Evolutionary conservation across 1,140 invertebrate species (phyloP).

Genomic region (Trialeurodes vaporariorum): DNA sequence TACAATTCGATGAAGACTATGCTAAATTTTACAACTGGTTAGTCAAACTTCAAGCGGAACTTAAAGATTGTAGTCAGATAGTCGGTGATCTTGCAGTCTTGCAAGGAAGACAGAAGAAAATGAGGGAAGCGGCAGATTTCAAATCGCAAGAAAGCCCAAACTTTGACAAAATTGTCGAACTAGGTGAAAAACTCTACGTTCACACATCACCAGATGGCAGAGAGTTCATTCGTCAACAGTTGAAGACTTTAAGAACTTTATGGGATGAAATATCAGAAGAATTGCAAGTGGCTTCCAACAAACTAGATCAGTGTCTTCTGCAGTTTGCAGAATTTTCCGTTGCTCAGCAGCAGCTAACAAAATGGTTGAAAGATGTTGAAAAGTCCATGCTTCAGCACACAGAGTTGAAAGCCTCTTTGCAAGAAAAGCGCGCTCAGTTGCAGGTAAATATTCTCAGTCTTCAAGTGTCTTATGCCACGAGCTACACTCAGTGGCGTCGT

Average conservation of each 20-base stretch:
- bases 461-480: background rate
- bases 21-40: slow-evolving; percentile 63
- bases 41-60: slow-evolving; percentile 50
- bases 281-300: slow-evolving; percentile 60
- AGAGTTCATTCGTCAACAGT: slow-evolving; percentile 79
- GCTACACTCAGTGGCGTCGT: no score
- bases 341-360: slow-evolving; percentile 79
- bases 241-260: slow-evolving; percentile 60
- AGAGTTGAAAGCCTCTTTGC: slow-evolving; percentile 77
- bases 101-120: slow-evolving; percentile 67
- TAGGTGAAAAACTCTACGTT: slow-evolving; percentile 81
- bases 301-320: slow-evolving; percentile 75
- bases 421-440: slow-evolving; percentile 86
- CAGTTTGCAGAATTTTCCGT: slow-evolving; percentile 81
- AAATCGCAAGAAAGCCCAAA: slow-evolving; percentile 65
- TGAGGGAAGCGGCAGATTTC: slow-evolving; percentile 67
- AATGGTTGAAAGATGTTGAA: slow-evolving; percentile 86
- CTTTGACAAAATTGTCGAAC: slow-evolving; percentile 75
- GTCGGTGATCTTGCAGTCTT: slow-evolving; percentile 74
- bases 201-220: slow-evolving; percentile 88
- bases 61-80: slow-evolving; percentile 68
- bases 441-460: slow-evolving; percentile 37
- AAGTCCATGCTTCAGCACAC: slow-evolving; percentile 82
- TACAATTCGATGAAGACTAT: slow-evolving; percentile 66
- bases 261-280: slow-evolving; percentile 84